Base-by-base conservation (phyloP, 2,797 vertebrate genomes). In the Labroides dimidiatus region DNA sequence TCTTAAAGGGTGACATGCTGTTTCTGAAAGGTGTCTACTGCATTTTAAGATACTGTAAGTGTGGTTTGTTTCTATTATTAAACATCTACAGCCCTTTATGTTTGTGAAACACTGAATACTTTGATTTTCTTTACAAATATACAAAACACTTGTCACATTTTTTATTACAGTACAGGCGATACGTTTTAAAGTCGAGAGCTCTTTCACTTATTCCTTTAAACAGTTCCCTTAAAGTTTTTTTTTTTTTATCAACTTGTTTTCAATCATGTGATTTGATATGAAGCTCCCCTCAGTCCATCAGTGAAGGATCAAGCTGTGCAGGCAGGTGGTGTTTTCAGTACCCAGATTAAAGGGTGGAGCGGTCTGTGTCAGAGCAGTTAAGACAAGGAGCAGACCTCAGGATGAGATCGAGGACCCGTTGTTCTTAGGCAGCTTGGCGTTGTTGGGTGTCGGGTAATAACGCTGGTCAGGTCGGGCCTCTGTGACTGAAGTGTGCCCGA, bases 361-460 rank as follows among this genome's bases (percentile, higher is more conserved):
- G 5, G 6, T 45, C 10, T 44, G 55, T 2, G 4, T 65, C 52
- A n/a, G 23, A 23, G 4, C 0, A 3, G 6, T 21, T 6, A 1
- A 8, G 56, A 23, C 12, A 6, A 15, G 39, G 11, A 41, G 10
- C 23, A 14, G 72, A n/a, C 56, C 77, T 92, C 86, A 92, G 64
- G 90, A 91, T 16, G 76, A 47, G 36, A 91, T 45, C 0, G 89
- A 88, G n/a, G 90, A 70, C 23, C 88, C 80, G 39, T 87, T 86
- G 76, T 84, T 89, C 75, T 93, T 93, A n/a, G 88, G 78, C 80
- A 88, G 81, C 87, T 94, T 94, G 91, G 84, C 36, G 54, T 78
- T 85, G n/a, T 36, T 81, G 24, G 90, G 74, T 4, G 72, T 78
- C 0, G 90, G 78, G 45, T 82, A 65, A 55, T 84, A 89, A 24